Conservation (phyloP, 2,888 invertebrate species). For the Anoplius nigerrimus region DNA sequence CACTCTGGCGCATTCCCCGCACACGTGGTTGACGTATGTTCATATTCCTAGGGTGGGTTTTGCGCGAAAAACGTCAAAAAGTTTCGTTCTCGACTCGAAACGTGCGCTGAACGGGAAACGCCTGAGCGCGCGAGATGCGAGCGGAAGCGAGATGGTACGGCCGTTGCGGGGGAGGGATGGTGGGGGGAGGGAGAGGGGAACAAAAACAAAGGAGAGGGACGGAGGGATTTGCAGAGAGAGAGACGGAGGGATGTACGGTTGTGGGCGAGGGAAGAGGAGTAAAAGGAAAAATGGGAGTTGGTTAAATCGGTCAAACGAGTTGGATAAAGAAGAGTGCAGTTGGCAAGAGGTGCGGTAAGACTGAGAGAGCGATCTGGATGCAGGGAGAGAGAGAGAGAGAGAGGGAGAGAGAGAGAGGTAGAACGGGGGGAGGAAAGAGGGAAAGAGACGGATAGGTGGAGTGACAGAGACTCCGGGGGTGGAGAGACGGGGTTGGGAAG, state of each 20-base stretch:
- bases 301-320: neutral
- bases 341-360: neutral
- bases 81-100: conserved; percentile 59
- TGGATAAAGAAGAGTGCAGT: neutral
- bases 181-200: neutral
- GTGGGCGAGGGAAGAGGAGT: neutral
- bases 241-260: conserved; percentile 13
- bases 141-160: conserved; percentile 8
- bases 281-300: neutral
- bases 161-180: neutral
- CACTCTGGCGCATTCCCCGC: conserved; percentile 67
- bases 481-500: neutral
- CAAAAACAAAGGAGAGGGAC: conserved; percentile 5
- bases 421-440: conserved; percentile 1
- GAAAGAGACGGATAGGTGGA: conserved; percentile 10
- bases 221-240: neutral
- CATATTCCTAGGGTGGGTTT: conserved; percentile 63
- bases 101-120: conserved; percentile 37
- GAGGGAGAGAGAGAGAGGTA: conserved; percentile 8
- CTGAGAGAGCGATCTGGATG: neutral
- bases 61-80: conserved; percentile 69
- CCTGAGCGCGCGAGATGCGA: conserved; percentile 1
- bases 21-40: conserved; percentile 72
- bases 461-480: neutral
- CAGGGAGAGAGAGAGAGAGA: conserved; percentile 16